Base-by-base conservation (phyloP, 2,888 invertebrate genomes). In the Hoplodrina ambigua region DNA sequence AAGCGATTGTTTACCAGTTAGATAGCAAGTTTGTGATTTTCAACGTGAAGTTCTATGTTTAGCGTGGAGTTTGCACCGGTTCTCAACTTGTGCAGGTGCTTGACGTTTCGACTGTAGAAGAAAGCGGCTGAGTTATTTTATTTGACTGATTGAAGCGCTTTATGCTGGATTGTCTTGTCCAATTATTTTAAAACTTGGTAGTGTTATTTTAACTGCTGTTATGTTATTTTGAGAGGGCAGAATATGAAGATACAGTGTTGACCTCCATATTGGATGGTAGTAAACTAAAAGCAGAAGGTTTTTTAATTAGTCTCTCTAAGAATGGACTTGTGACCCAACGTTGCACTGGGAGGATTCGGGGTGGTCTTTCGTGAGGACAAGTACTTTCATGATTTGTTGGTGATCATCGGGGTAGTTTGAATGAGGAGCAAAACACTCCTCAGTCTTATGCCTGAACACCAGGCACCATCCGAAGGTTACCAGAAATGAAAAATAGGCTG, bases 1-100 rank as follows among this genome's bases (percentile, higher is more conserved):
- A 80, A 88, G 85, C 85, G 84, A 88, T 90, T 92, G 91, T 92
- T 91, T 90, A 87, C 85, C 78, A 87, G 88, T 90, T 89, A 81
- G 86, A 87, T 85, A 84, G 83, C 66, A 74, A 89, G 85, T 87
- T 88, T 84, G 86, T 85, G 88, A 88, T 88, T 88, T 86, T 72
- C 80, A 69, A 83, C 72, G 81, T 84, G 85, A 89, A 90, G 86
- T 87, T 88, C 70, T 71, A 73, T 67, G 81, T 77, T 68, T 62
- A 69, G 67, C 78, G 73, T 62, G 50, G 70, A 84, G 72, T 84
- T 84, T 49, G 58, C 60, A 25, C 58, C 56, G 50, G 73, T 70
- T 79, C 50, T n/a, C 54, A 82, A 81, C 73, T 72, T 59, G 70
- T 58, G 57, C 77, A 64, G 83, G 81, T 84, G 82, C 71, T 69